phyloP scores from a whole-genome alignment of 2,113 vertebrate genomes.

The Oncorhynchus nerka region DNA sequence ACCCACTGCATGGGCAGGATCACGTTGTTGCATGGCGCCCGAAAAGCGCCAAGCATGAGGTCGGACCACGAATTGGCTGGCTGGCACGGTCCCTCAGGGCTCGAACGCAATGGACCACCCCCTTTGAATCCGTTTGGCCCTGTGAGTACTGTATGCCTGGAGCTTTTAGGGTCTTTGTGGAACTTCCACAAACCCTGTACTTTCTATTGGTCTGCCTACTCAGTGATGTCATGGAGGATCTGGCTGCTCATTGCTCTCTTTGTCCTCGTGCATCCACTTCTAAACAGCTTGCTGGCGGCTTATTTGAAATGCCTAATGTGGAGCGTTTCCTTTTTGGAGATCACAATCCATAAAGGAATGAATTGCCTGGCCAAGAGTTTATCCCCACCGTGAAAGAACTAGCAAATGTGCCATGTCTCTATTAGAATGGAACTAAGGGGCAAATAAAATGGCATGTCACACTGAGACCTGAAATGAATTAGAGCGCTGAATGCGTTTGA shows the following conservation, averaged over 20 bases:
- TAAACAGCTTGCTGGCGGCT: not conserved
- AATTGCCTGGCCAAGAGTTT: not conserved
- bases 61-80: conserved; percentile 34
- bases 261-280: not conserved
- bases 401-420: not conserved
- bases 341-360: not conserved
- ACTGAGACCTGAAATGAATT: not conserved
- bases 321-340: not conserved
- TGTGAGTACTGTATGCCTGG: not conserved
- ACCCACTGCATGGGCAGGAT: conserved; percentile 54
- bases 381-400: not conserved
- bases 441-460: conserved; percentile 18
- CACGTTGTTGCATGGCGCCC: conserved; percentile 15
- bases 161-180: not conserved
- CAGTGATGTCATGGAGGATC: not conserved
- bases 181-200: not conserved
- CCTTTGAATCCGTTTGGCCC: not conserved
- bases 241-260: not conserved
- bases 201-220: not conserved
- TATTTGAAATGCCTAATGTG: too few species aligned
- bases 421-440: not conserved
- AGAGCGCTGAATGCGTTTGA: not conserved
- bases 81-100: not conserved
- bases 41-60: conserved; percentile 50
- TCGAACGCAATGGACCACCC: not conserved